Percentiles rank a stretch among this genome's conserved stretches.
phyloP scores from a whole-genome alignment of 2,797 vertebrate genomes.

The Lagorchestes hirsutus region DNA sequence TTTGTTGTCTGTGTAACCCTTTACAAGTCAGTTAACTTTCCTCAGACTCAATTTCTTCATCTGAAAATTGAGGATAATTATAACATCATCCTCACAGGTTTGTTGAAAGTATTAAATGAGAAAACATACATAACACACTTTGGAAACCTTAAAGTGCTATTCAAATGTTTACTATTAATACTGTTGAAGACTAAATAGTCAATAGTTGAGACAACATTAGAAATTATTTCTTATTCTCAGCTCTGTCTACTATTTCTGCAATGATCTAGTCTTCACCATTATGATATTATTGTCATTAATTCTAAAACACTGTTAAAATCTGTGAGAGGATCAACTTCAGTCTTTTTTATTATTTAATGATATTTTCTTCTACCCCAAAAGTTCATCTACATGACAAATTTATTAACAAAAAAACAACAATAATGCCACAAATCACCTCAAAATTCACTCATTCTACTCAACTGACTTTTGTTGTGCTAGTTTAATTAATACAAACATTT shows the following conservation, averaged over 20 bases:
- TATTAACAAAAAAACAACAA: background rate
- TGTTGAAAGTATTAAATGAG: background rate
- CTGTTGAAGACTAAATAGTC: background rate
- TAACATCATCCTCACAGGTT: background rate
- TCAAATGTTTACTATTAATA: background rate
- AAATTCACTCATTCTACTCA: background rate
- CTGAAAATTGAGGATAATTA: background rate
- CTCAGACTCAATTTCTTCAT: background rate
- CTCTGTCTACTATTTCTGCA: background rate
- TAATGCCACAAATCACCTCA: too few species aligned
- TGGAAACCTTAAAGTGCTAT: background rate
- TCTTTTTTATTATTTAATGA: background rate
- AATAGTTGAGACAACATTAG: background rate
- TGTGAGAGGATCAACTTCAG: conserved; percentile 10
- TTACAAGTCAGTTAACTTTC: background rate
- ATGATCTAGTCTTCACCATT: background rate
- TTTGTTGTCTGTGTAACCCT: background rate
- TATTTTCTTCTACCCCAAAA: background rate
- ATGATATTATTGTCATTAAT: background rate
- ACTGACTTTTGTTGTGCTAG: conserved; percentile 48
- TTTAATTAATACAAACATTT: conserved; percentile 51
- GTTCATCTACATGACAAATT: background rate
- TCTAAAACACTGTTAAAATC: background rate
- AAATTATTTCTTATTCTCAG: background rate
- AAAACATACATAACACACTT: background rate